These are phyloP conservation scores for Heteractis magnifica DNA, from an alignment of 92 coral and sea anemone genomes.

Conservation along the genomic window DNA sequence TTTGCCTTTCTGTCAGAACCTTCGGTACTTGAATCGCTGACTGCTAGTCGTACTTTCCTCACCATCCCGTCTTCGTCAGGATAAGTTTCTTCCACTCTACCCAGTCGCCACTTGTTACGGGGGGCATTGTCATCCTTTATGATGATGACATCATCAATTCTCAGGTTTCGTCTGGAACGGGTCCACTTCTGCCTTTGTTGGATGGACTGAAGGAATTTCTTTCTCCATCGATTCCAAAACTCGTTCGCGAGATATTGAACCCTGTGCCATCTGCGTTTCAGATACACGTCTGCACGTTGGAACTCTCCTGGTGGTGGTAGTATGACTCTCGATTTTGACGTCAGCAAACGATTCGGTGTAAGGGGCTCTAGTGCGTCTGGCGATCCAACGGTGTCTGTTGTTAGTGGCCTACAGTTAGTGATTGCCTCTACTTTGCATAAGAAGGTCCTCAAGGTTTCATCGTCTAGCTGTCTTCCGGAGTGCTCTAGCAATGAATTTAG, in stretches of 20 bases:
- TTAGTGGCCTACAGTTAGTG: not conserved
- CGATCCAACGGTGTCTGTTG: not conserved
- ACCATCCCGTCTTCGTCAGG: not conserved
- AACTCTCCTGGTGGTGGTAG: not conserved
- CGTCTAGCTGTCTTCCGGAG: not conserved
- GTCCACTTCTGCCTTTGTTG: conserved; percentile 4
- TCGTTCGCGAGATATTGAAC: not conserved
- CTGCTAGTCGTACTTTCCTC: not conserved
- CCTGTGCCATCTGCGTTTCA: conserved; percentile 7
- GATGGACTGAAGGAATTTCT: not conserved
- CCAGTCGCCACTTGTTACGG: conserved; percentile 9
- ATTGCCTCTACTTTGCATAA: not conserved
- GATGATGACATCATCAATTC: not conserved
- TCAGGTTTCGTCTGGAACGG: not conserved
- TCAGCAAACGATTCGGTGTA: not conserved
- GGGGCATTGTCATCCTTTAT: conserved; percentile 1
- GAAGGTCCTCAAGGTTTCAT: not conserved
- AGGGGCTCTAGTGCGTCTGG: conserved; percentile 1
- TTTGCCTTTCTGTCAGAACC: not conserved
- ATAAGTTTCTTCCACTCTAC: conserved; percentile 2
- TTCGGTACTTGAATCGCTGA: not conserved
- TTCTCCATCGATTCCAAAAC: not conserved
- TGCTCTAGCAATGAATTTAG: not conserved
- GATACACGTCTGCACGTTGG: not conserved
- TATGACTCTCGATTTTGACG: not conserved